Percentiles rank a stretch among this genome's conserved stretches.
Evolutionary conservation across 2,113 vertebrate species (phyloP).

Genomic region (Deroptyus accipitrinus): DNA sequence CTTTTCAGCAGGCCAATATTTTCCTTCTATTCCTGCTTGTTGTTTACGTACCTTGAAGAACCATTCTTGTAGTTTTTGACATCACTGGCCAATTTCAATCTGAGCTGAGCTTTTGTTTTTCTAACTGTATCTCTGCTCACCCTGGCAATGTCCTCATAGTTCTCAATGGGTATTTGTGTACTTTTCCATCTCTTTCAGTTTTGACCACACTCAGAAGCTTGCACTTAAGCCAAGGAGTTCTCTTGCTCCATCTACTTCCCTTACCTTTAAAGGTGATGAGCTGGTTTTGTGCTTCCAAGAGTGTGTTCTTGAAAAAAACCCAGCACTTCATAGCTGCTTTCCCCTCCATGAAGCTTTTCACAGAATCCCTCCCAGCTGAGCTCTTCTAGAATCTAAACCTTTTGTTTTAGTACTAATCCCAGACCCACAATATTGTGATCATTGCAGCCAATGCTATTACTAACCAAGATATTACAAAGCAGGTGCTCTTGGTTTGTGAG

Average conservation of each 20-base stretch:
- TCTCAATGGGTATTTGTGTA: not conserved
- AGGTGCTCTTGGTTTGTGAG: not conserved
- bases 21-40: not conserved
- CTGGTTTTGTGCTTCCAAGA: not conserved
- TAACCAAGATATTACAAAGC: not conserved
- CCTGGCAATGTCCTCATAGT: not conserved
- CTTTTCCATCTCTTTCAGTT: not conserved
- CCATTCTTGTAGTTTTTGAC: not conserved
- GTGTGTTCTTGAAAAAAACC: not conserved
- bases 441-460: not conserved
- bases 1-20: not conserved
- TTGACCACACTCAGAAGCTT: not conserved
- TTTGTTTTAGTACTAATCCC: not conserved
- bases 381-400: not conserved
- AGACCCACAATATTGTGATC: not conserved
- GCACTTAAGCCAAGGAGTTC: not conserved
- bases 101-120: not conserved
- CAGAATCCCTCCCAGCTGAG: not conserved
- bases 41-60: not conserved
- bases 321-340: not conserved
- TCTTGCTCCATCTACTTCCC: not conserved
- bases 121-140: not conserved
- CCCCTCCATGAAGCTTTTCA: not conserved
- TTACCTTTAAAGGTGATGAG: not conserved
- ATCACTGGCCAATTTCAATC: not conserved